A percentile compares a stretch with the other conserved stretches of the same genome.
phyloP scores from a whole-genome alignment of 2,888 invertebrate genomes.

The Bimastos eiseni region DNA sequence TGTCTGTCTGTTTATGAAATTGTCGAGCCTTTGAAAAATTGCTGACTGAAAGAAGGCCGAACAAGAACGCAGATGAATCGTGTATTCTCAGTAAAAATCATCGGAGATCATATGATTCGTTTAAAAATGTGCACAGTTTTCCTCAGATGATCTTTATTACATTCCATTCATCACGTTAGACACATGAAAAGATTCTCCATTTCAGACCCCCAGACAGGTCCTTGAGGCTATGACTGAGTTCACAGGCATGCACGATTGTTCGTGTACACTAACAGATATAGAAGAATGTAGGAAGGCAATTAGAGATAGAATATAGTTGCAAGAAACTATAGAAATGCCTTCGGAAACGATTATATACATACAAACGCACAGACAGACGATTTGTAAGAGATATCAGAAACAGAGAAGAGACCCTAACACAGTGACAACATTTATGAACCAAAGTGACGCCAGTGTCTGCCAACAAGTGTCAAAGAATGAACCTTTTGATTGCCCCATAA shows the following conservation, averaged over 20 bases:
- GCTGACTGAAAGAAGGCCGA: neutral
- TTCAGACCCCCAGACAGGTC: neutral
- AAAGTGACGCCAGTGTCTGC: neutral
- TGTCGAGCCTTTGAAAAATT: too few relatives aligned
- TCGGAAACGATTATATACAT: neutral
- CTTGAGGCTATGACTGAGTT: neutral
- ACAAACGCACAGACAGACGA: neutral
- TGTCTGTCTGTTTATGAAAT: too few relatives aligned
- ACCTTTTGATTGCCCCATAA: neutral
- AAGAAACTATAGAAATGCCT: neutral
- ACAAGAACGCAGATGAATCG: neutral
- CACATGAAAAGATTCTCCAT: neutral
- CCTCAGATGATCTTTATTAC: neutral
- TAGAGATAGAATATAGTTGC: neutral
- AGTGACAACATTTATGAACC: neutral
- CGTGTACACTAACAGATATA: neutral
- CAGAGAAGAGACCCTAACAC: neutral
- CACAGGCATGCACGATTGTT: neutral
- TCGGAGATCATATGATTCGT: neutral
- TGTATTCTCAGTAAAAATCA: neutral
- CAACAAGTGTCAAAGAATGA: neutral
- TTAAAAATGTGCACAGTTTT: neutral
- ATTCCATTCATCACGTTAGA: neutral
- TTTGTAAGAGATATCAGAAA: neutral
- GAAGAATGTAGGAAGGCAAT: neutral